phyloP scores from a whole-genome alignment of 2,797 vertebrate species.

The Ataeniobius toweri region DNA sequence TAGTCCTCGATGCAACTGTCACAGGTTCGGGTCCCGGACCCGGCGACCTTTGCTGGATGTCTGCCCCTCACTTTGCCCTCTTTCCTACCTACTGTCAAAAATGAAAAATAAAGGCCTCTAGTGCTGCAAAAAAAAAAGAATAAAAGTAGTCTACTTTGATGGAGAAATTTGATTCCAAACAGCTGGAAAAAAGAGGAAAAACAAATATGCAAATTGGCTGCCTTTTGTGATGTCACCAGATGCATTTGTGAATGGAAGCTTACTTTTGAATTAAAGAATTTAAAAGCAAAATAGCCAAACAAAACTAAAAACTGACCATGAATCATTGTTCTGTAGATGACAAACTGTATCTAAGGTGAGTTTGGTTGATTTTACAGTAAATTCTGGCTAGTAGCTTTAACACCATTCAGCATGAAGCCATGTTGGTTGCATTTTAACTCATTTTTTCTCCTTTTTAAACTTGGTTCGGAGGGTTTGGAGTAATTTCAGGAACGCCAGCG shows the following conservation, averaged over 20 bases:
- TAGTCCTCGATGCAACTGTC: too few species aligned
- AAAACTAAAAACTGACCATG: background rate
- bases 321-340: background rate
- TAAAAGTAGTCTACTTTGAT: background rate
- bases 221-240: background rate
- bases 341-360: background rate
- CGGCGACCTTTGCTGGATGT: too few species aligned
- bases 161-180: background rate
- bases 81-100: too few species aligned
- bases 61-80: too few species aligned
- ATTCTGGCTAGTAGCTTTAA: background rate
- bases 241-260: background rate
- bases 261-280: background rate
- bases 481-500: background rate
- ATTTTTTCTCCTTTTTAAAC: background rate
- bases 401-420: background rate
- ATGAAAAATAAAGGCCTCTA: too few species aligned
- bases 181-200: background rate
- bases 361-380: background rate
- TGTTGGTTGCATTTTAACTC: background rate
- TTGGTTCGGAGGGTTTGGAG: background rate
- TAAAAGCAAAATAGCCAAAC: background rate
- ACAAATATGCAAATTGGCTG: background rate
- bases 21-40: too few species aligned
- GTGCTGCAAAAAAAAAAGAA: too few species aligned